Conservation (phyloP, 2,113 vertebrate species). For the Aptenodytes forsteri region DNA sequence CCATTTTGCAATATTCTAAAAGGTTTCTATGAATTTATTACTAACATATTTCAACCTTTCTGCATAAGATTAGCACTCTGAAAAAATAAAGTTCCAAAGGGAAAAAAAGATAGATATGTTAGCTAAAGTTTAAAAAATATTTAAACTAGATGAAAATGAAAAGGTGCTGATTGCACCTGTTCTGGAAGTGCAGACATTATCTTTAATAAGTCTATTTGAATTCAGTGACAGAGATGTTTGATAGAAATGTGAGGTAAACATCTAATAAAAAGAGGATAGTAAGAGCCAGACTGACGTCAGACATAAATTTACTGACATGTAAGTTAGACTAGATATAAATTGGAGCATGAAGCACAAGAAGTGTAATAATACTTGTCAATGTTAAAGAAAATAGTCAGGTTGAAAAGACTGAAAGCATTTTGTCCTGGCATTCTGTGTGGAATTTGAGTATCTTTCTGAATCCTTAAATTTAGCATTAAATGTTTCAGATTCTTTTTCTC, state of each 20-base stretch:
- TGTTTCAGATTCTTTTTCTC: conserved; percentile 26
- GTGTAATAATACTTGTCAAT: conserved; percentile 1
- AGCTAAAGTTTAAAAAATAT: background rate
- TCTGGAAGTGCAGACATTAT: background rate
- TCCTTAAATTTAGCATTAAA: conserved; percentile 29
- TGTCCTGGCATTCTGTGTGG: background rate
- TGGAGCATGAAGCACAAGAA: background rate
- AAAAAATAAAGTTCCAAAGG: background rate
- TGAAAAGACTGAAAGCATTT: background rate
- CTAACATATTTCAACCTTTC: background rate
- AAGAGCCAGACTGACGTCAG: conserved; percentile 16
- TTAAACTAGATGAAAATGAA: background rate
- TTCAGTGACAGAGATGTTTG: background rate
- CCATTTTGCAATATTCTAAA: background rate
- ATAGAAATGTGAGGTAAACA: conserved; percentile 9
- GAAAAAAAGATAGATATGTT: background rate
- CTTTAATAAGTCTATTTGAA: conserved; percentile 27
- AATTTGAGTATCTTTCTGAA: background rate
- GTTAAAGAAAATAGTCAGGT: background rate
- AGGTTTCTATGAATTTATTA: background rate
- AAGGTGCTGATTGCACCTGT: conserved; percentile 1
- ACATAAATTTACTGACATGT: background rate
- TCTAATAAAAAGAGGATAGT: background rate
- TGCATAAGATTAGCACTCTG: conserved; percentile 2
- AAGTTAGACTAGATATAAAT: conserved; percentile 20